Base-by-base conservation (phyloP, 2,113 vertebrate genomes). In the Fulmarus glacialis region DNA sequence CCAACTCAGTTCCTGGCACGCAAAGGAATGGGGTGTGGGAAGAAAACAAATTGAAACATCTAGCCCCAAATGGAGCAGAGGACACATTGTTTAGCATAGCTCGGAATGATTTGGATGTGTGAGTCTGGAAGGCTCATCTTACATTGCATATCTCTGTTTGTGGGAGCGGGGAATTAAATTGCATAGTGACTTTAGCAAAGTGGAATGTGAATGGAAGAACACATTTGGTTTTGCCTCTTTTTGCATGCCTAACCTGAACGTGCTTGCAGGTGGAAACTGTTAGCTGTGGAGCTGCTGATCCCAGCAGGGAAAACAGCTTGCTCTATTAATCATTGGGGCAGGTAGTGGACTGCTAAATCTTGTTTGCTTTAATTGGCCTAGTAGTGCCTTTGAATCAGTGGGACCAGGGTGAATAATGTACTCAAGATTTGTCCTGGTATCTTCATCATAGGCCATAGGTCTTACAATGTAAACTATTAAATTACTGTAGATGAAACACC, bases 321-420 rank as follows among this genome's bases (percentile, higher is more conserved):
- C 27, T 87, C 12, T 27, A 24, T 24, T 71, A 58, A 89, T 75
- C 67, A 55, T 24, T 70, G 24, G 15, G 72, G 47, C 78, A 62
- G 71, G 74, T 32, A 77, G 59, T 27, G 26, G 29, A 53, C 78
- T 75, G 45, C 43, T 85, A 36, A 83, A 88, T 94, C 89, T 91
- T 82, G 53, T 89, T 95, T 92, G 43, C 60, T 80, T 72, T 85
- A 95, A 90, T 82, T 95, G 34, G 64, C 48, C 83, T 53, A 36
- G 52, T 43, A 56, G 72, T 87, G 56, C 60, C 66, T 94, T 91
- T 91, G 64, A 91, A 10, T 95, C 52, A 58, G 60, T 71, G 47
- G 13, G 52, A 77, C 59, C 36, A 36, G 52, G 23, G 22, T 81
- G 43, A 82, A 26, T 87, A 85, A 93, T 34, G 15, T n/a, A 26